Evolutionary conservation across 2,888 invertebrate species (phyloP), one percentile per base, ranked within the genome.

Genomic region (Synanthedon vespiformis): DNA sequence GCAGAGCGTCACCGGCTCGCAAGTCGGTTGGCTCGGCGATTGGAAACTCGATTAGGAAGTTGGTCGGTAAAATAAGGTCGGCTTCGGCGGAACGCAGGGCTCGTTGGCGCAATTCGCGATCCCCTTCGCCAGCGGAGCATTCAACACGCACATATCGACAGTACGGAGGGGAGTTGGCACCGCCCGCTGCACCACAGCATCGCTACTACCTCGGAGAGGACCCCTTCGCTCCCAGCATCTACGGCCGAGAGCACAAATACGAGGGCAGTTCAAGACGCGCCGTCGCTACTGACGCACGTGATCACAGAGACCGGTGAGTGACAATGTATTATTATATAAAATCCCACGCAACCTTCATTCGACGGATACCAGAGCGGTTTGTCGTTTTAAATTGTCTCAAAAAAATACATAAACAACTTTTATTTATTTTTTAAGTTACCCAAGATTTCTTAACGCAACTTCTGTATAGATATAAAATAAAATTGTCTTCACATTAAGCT

Each of bases 181-280:
- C 87, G 70, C 81, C 78, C 67, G 70, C 71, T 63, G 79, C 80
- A 57, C 92, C 92, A 11, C 89, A 92, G 58, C 93, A 93, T 71
- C 90, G 93, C 61, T 95, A 95, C 82, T 95, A 95, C 77, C 89
- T 95, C 61, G 95, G 95, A 44, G 95, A 95, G 82, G 95, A 95
- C 87, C 95, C 95, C 34, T 95, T 94, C 77, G 93, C 92, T 54
- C 93, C 92, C 58, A 93, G 93, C 79, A 93, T 94, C 72, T 95
- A 94, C 77, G 94, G 95, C 57, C 90, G 93, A 67, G 95, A 95
- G 80, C 94, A 94, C 78, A 93, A 94, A 72, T 94, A 95, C 84
- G 93, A 92, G 77, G 91, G 91, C 69, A 89, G 89, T 77, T 81
- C 90, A 56, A 84, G 83, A 64, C 84, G 88, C 65, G 68, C 75